Base-by-base conservation (phyloP, 2,113 vertebrate genomes). In the Colinus virginianus region DNA sequence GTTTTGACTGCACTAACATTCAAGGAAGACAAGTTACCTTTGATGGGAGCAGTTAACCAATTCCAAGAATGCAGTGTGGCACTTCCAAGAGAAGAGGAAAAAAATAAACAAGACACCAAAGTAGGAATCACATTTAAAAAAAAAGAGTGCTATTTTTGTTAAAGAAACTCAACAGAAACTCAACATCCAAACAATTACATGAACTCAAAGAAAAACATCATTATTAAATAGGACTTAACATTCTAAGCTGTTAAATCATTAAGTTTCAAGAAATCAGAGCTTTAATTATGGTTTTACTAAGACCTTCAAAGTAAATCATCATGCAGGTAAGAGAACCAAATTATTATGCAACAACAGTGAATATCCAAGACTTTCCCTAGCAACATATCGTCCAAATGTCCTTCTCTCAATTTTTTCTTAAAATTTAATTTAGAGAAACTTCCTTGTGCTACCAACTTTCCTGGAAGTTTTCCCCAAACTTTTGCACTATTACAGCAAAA, bases 251-350 rank as follows among this genome's bases (percentile, higher is more conserved):
- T 67, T 53, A 70, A 36, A 20, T 82, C 42, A 14, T 38, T n/a
- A 82, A 34, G 18, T 63, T n/a, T 89, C 61, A 68, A 77, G 49
- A 78, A 9, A 45, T 7, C 77, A 62, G 13, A 83, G 20, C 21
- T 90, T 81, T 71, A 92, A 88, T 55, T 78, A 75, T 36, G 13
- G 15, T 78, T 91, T 81, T 28, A 71, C 20, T 71, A 84, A 78
- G 62, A 93, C 91, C 49, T 59, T 42, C 18, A 71, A 84, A 87
- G 20, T 28, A 74, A 85, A 84, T 14, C 14, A 58, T 5, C 62
- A 26, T 25, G 74, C 46, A 84, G 81, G 20, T 17, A 56, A 85
- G 15, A 55, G 51, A 89, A 78, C 5, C 22, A 34, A 76, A 77
- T 66, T n/a, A 40, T 30, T 53, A 66, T 5, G 32, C 10, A 87